Evolutionary conservation across 2,888 invertebrate genomes (phyloP).

Genomic region (Conus canariensis): DNA sequence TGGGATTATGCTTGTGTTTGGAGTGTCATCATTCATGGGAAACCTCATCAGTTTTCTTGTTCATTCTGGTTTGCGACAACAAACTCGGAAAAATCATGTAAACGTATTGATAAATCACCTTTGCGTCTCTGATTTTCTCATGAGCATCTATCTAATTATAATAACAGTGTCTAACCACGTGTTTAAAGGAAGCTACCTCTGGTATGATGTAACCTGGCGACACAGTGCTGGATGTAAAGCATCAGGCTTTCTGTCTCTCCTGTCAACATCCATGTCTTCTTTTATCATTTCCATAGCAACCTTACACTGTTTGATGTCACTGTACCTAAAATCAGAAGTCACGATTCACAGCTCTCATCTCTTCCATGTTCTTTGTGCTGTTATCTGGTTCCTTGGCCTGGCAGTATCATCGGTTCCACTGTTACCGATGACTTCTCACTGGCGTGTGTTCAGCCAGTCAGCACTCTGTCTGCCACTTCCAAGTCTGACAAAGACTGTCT

Average conservation of each 20-base stretch:
- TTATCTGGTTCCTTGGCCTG: conserved; percentile 66
- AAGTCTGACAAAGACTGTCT: conserved; percentile 70
- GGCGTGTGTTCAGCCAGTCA: conserved; percentile 69
- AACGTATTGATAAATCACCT: conserved; percentile 41
- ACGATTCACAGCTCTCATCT: conserved; percentile 56
- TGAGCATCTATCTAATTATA: conserved; percentile 43
- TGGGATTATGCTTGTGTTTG: conserved; percentile 24
- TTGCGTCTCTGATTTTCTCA: conserved; percentile 42
- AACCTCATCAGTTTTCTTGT: conserved; percentile 37
- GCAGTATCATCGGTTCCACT: conserved; percentile 69
- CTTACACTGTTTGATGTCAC: conserved; percentile 81
- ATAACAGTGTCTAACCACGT: conserved; percentile 40
- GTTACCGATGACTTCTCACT: conserved; percentile 51
- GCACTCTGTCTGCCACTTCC: conserved; percentile 75
- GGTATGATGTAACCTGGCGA: conserved; percentile 37
- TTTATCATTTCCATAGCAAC: conserved; percentile 40
- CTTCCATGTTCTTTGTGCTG: conserved; percentile 56
- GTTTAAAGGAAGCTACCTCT: conserved; percentile 36
- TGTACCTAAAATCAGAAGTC: conserved; percentile 81
- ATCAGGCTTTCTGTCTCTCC: conserved; percentile 39
- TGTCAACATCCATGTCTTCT: conserved; percentile 45
- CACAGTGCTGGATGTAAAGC: conserved; percentile 34
- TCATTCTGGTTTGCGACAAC: not conserved
- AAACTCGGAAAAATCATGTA: not conserved
- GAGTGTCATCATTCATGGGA: conserved; percentile 31